A percentile compares a stretch with the other conserved stretches of the same genome.
Evolutionary conservation across 1,140 invertebrate genomes (phyloP).

Genomic region (Ostrea denselamellosa): DNA sequence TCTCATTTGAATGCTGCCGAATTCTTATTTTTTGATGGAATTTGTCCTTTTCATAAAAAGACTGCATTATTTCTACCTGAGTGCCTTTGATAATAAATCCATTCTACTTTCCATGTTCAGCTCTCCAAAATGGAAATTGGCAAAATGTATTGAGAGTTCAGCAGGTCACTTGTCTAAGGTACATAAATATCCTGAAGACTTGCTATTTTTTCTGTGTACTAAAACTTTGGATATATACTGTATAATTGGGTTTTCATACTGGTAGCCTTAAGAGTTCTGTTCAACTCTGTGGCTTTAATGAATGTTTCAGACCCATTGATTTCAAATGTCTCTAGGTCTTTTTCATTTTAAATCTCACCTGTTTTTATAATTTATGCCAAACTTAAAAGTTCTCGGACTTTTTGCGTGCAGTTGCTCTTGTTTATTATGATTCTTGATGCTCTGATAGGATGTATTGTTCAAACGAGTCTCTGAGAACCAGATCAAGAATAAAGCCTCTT

Average conservation of each 20-base stretch:
- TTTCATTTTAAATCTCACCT: not conserved
- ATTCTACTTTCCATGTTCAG: constrained; percentile 15
- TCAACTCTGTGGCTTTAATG: constrained; percentile 9
- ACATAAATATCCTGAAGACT: constrained; percentile 27
- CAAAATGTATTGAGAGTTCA: constrained; percentile 32
- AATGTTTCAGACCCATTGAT: constrained; percentile 20
- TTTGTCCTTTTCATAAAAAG: constrained; percentile 32
- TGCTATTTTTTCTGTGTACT: not conserved
- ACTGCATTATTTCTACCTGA: constrained; percentile 22
- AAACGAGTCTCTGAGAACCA: not conserved
- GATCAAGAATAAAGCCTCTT: constrained; percentile 26
- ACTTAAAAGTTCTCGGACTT: constrained; percentile 1
- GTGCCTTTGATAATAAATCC: constrained; percentile 23
- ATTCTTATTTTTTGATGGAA: constrained; percentile 12
- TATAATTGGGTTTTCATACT: constrained; percentile 3
- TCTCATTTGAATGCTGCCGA: constrained; percentile 2
- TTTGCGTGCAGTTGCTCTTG: not conserved
- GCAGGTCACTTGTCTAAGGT: constrained; percentile 28
- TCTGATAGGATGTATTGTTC: constrained; percentile 6
- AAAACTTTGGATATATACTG: constrained; percentile 14
- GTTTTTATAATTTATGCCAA: constrained; percentile 25
- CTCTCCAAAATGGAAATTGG: constrained; percentile 28
- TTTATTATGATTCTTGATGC: constrained; percentile 16
- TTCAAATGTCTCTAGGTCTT: not conserved
- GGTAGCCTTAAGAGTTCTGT: not conserved